Evolutionary conservation across 2,888 invertebrate species (phyloP).

Genomic region (Choristoneura rosaceana): DNA sequence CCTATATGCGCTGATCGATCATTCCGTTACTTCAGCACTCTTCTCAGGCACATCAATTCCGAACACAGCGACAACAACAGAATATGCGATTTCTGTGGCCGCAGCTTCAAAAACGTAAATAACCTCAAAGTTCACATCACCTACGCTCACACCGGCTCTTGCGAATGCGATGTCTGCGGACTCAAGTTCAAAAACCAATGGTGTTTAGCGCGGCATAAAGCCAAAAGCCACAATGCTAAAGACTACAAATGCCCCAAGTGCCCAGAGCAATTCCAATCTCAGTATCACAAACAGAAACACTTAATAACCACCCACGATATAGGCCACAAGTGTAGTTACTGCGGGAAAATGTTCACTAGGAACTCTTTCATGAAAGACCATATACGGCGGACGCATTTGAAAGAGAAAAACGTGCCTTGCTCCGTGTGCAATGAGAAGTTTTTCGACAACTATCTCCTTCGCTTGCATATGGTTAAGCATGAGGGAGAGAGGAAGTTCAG

Average conservation of each 20-base stretch:
- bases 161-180: constrained; percentile 70
- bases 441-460: constrained; percentile 73
- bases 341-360: constrained; percentile 76
- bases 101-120: constrained; percentile 66
- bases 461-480: constrained; percentile 82
- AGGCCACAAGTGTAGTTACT: constrained; percentile 74
- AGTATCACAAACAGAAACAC: constrained; percentile 82
- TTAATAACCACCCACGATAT: constrained; percentile 78
- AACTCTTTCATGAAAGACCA: constrained; percentile 80
- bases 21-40: constrained; percentile 71
- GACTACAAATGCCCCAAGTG: constrained; percentile 75
- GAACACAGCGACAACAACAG: constrained; percentile 74
- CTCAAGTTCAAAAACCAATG: constrained; percentile 71
- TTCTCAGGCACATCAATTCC: constrained; percentile 72
- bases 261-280: constrained; percentile 77
- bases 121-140: constrained; percentile 73
- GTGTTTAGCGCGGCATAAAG: constrained; percentile 72
- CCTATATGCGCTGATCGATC: constrained; percentile 63
- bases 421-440: constrained; percentile 74
- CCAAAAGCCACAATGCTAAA: constrained; percentile 71
- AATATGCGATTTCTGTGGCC: constrained; percentile 77
- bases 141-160: constrained; percentile 68
- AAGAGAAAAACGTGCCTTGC: constrained; percentile 75
- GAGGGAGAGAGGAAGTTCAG: constrained; percentile 82
- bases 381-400: constrained; percentile 75